Percentiles rank a stretch among this genome's conserved stretches.
These are phyloP conservation scores for Diceros bicornis DNA, from an alignment of 2,797 vertebrate genomes.

Conservation along the genomic window DNA sequence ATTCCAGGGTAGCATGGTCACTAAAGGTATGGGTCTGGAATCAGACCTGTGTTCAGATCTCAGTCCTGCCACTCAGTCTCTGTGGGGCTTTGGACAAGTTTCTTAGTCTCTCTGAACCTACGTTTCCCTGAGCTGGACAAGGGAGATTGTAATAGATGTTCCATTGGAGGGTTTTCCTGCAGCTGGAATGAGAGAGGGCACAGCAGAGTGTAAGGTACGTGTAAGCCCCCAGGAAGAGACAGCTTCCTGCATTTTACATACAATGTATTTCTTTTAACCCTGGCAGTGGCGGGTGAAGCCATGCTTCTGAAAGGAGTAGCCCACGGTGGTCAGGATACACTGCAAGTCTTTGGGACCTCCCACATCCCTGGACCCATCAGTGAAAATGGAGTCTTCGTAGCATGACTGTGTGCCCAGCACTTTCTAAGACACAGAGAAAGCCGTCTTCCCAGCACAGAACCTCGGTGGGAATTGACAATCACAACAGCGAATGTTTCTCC, in stretches of 20 bases:
- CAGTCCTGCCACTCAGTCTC: background rate
- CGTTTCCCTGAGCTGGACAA: background rate
- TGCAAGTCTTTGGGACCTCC: background rate
- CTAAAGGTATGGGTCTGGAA: background rate
- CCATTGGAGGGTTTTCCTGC: background rate
- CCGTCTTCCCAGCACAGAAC: accelerated
- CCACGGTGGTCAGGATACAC: background rate
- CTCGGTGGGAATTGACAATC: accelerated
- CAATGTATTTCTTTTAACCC: background rate
- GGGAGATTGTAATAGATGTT: background rate
- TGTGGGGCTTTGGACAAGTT: background rate
- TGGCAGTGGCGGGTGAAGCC: background rate
- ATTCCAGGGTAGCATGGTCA: background rate
- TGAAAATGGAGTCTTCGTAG: background rate
- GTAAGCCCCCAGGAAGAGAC: background rate
- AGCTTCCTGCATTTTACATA: background rate
- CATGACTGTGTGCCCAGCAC: accelerated
- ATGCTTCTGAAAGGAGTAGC: background rate
- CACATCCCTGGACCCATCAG: background rate
- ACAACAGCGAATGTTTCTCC: too few species aligned
- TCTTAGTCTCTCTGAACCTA: background rate
- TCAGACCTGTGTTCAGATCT: background rate
- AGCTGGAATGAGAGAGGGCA: background rate
- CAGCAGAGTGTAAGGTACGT: accelerated
- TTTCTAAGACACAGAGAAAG: background rate